Base-by-base conservation (phyloP, 1,140 invertebrate species). In the Centruroides sculpturatus region DNA sequence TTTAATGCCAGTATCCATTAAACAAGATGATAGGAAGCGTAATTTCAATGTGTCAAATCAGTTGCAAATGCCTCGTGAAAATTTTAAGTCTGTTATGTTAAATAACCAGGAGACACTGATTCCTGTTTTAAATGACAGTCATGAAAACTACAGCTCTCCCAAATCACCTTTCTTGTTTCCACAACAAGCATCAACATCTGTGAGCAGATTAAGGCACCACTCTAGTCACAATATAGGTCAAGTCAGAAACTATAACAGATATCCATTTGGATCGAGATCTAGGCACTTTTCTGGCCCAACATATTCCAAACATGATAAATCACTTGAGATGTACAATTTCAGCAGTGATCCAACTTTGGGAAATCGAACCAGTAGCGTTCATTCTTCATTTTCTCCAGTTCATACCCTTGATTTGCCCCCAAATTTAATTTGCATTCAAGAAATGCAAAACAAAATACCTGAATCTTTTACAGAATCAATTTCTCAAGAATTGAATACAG, bases 141-240 rank as follows among this genome's bases (percentile, higher is more conserved):
- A 66, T 8, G 59, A 63, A 3, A 68, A 67, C 47, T 66, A 69
- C 35, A 71, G 71, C 60, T 76, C 79, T 3, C 79, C 77, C 59
- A 81, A 81, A n/a, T 87, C 84, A 71, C 87, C 86, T 3, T 91
- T 91, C 71, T 86, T 89, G 3, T 89, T 86, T 67, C 88, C 87
- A 1, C 76, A 86, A 35, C 83, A 84, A 62, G 87, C 86, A 3
- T 84, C 85, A 2, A 79, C 85, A 3, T 81, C 81, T 10, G 51
- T 69, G 13, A 63, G 66, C 34, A 76, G 85, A 23, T 75, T 74
- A 46, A 64, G 74, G 11, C 73, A 75, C 60, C 72, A 72, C 59
- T 75, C 74, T 50, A 73, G 71, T 35, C 69, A 72, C n/a, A 59
- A 58, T 61, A 59, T 41, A 48, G 52, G 50, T 51, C 62, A 63